phyloP scores from a whole-genome alignment of 2,113 vertebrate genomes.

The Nerophis ophidion region DNA sequence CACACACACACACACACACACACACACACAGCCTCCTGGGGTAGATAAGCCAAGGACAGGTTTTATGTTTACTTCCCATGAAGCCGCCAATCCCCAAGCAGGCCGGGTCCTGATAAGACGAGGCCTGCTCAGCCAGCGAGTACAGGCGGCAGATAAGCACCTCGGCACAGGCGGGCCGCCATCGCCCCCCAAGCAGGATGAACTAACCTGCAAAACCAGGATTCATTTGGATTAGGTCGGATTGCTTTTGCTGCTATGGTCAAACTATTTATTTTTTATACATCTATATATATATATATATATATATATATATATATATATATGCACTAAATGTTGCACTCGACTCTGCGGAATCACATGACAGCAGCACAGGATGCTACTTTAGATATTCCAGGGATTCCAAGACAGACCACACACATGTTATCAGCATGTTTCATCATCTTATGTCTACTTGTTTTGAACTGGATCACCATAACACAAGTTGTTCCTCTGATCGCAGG shows the following conservation, averaged over 20 bases:
- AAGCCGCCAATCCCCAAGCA: slow-evolving; percentile 67
- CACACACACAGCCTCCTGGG: slow-evolving; percentile 44
- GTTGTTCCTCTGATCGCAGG: slow-evolving; percentile 41
- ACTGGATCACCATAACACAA: slow-evolving; percentile 3
- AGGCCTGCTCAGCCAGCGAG: slow-evolving; percentile 58
- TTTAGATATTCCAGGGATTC: slow-evolving; percentile 19
- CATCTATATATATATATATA: slow-evolving; percentile 36
- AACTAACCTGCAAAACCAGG: slow-evolving; percentile 61
- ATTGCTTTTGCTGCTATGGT: slow-evolving; percentile 60
- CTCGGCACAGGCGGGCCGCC: slow-evolving; percentile 57
- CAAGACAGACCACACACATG: slow-evolving; percentile 1
- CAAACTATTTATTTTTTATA: slow-evolving; percentile 63
- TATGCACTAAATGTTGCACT: slow-evolving; percentile 49
- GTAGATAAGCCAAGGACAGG: slow-evolving; percentile 73
- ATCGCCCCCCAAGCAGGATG: slow-evolving; percentile 63
- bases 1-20: slow-evolving; percentile 11
- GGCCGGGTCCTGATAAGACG: slow-evolving; percentile 70
- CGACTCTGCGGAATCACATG: slow-evolving; percentile 38
- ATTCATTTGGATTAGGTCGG: slow-evolving; percentile 76
- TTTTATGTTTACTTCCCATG: slow-evolving; percentile 68
- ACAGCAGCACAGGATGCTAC: slow-evolving; percentile 44
- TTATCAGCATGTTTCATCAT: slow-evolving; percentile 24
- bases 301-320: slow-evolving; percentile 39
- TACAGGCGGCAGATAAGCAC: slow-evolving; percentile 70
- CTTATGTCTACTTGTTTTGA: slow-evolving; percentile 12